phyloP scores from a whole-genome alignment of 2,113 vertebrate species.

The Oplegnathus fasciatus region DNA sequence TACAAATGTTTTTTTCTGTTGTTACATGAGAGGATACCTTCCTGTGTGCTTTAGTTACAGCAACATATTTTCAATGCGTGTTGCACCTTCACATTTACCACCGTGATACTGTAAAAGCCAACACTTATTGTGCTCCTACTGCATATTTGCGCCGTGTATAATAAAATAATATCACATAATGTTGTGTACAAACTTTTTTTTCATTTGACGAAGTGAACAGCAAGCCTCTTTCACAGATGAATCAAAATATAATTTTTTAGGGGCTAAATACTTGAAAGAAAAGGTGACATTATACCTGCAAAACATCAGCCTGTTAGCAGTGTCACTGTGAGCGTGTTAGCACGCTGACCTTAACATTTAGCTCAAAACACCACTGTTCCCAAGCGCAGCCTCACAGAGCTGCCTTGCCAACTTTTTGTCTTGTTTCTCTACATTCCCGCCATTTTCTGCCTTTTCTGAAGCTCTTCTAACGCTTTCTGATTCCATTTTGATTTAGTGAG shows the following conservation, averaged over 20 bases:
- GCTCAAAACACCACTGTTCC: not conserved
- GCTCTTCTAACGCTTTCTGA: not conserved
- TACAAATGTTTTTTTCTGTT: conserved; percentile 10
- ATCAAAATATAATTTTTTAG: no score
- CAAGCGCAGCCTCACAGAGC: not conserved
- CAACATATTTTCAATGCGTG: not conserved
- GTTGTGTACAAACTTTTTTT: not conserved
- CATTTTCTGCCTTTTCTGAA: not conserved
- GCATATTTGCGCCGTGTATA: not conserved
- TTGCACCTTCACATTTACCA: not conserved
- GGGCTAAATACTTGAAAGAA: no score
- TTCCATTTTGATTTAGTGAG: not conserved
- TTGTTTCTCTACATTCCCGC: not conserved
- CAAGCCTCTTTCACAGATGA: no score
- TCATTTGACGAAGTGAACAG: not conserved
- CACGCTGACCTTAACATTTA: not conserved
- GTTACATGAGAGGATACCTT: not conserved
- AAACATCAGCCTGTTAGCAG: not conserved
- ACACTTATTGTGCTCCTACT: not conserved
- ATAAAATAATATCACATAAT: not conserved
- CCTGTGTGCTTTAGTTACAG: not conserved
- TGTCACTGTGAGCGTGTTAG: not conserved
- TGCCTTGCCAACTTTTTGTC: not conserved
- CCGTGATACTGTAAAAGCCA: not conserved
- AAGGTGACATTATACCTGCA: not conserved